These are phyloP conservation scores for Brachionus paranguensis DNA, from an alignment of 1,140 invertebrate genomes.

Conservation along the genomic window DNA sequence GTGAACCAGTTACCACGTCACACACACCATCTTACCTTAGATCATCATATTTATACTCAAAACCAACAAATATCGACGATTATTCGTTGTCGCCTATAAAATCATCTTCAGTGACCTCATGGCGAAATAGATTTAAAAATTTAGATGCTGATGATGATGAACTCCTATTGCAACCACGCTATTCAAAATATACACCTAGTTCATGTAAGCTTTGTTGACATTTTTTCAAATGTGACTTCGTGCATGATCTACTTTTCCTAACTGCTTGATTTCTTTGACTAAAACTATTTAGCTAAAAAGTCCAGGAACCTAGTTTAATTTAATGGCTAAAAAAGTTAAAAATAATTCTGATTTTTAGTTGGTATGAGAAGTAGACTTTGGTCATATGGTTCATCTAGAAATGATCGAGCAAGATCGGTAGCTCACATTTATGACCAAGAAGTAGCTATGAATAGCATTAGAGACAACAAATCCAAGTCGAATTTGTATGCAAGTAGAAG, in stretches of 20 bases:
- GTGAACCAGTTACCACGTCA: neutral
- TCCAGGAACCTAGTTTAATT: neutral
- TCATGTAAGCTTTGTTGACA: neutral
- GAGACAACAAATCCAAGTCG: constrained; percentile 18
- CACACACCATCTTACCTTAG: neutral
- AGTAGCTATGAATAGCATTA: constrained; percentile 1
- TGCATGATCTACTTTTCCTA: neutral
- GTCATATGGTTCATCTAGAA: constrained; percentile 26
- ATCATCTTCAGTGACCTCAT: neutral
- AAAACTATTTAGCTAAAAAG: neutral
- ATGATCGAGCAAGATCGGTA: constrained; percentile 13
- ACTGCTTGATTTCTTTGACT: neutral
- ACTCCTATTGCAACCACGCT: neutral
- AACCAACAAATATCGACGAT: constrained; percentile 11
- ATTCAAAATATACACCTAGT: constrained; percentile 2
- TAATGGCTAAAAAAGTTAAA: neutral
- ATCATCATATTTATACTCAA: constrained; percentile 34
- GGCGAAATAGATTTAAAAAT: neutral
- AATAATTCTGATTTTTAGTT: constrained; percentile 14
- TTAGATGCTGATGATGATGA: constrained; percentile 9
- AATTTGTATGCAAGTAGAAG: constrained; percentile 28
- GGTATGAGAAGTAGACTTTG: constrained; percentile 7
- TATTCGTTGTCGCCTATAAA: neutral
- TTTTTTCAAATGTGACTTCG: neutral
- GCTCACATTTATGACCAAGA: constrained; percentile 32